Evolutionary conservation across 2,797 vertebrate species (phyloP).

Genomic region (Platyrinchus mystaceus): DNA sequence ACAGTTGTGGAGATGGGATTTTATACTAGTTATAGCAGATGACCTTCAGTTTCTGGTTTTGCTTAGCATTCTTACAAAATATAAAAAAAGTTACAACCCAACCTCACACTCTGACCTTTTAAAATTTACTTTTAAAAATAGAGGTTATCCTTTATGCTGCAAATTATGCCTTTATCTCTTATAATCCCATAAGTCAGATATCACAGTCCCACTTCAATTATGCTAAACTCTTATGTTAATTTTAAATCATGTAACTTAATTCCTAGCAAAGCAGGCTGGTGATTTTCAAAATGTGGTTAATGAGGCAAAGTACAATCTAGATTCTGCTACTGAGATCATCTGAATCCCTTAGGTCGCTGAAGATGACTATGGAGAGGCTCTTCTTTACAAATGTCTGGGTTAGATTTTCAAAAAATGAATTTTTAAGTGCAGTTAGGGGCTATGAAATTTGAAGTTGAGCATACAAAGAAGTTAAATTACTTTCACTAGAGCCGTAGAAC

Average conservation of each 20-base stretch:
- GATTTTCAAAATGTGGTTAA: conserved; percentile 70
- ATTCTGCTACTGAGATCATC: conserved; percentile 57
- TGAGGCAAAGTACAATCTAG: conserved; percentile 67
- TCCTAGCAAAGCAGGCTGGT: conserved; percentile 62
- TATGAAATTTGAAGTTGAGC: conserved; percentile 37
- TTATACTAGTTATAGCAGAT: neutral
- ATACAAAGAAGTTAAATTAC: conserved; percentile 35
- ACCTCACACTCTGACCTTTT: conserved; percentile 38
- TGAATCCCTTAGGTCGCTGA: conserved; percentile 38
- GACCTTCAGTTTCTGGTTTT: conserved; percentile 8
- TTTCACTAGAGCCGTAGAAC: conserved; percentile 30
- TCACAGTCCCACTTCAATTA: conserved; percentile 70
- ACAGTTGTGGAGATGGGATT: neutral
- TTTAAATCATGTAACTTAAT: conserved; percentile 71
- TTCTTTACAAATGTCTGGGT: conserved; percentile 27
- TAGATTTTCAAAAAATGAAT: conserved; percentile 50
- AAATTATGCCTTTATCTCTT: conserved; percentile 59
- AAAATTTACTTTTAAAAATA: conserved; percentile 47
- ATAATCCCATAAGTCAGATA: conserved; percentile 67
- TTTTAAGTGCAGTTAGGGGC: conserved; percentile 55
- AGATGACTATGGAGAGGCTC: conserved; percentile 48
- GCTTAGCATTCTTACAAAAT: neutral
- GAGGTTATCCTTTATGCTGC: conserved; percentile 37
- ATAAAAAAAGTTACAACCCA: neutral
- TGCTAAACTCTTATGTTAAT: conserved; percentile 65